Base-by-base conservation (phyloP, 2,797 vertebrate species). In the Sciurus vulgaris region DNA sequence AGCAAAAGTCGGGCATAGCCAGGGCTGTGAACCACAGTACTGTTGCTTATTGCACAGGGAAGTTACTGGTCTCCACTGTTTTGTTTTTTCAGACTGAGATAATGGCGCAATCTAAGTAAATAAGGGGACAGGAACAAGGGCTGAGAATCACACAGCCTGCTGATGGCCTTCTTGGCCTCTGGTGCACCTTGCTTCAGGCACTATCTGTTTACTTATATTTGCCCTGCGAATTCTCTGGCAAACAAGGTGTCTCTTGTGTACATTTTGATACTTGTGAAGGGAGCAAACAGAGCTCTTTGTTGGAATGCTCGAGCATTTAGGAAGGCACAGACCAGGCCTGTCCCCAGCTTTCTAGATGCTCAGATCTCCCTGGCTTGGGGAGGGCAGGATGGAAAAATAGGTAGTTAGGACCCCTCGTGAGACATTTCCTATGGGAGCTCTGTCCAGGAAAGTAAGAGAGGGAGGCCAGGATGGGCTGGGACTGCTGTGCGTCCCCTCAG, bases 131-230 rank as follows among this genome's bases (percentile, higher is more conserved):
- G 72, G 76, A 84, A 51, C 76, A 79, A 51, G 26, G 72, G 0
- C 14, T 30, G 73, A 74, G 79, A 78, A 7, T n/a, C 70, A 13
- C 22, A 22, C 70, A 28, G 88, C 74, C 26, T 63, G 41, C 56
- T 3, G 13, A 44, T 51, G 18, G 76, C 86, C 56, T 28, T 35
- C 44, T 44, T 44, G 9, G 77, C 67, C 81, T 82, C 59, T 83
- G 70, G 2, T 13, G 78, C 1, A 54, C 88, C 76, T 81, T 38
- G 56, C 86, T 85, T 77, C 38, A 10, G 78, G 78, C 22, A 1
- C 74, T 54, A 7, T 24, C 56, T 93, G 92, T 89, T 87, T 94
- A 38, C 87, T 92, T 86, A 73, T n/a, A 86, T 72, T 77, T 35
- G 41, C 74, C 56, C 77, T 47, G 41, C 14, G 13, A 93, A 76